Evolutionary conservation across 2,797 vertebrate species (phyloP), one percentile per base, ranked within the genome.

Genomic region (Pangasius mekongensis): DNA sequence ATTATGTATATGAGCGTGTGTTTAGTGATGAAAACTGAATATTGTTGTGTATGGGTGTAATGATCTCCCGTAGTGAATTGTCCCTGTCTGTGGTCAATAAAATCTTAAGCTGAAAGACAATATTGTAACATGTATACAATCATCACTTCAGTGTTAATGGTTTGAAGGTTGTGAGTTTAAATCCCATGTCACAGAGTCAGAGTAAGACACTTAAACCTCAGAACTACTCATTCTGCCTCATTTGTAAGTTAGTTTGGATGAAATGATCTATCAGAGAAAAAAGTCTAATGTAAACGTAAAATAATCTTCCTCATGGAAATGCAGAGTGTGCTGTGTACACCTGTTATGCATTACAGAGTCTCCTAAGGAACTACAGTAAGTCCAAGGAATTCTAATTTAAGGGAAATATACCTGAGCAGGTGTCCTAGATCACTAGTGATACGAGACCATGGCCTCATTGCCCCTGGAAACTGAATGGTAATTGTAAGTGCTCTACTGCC

Each of bases 401-500:
- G 11, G 11, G 11, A 49, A n/a, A 7, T n/a, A 11, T 80, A 56
- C 27, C 43, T 52, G 27, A 54, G n/a, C 52, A 56, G 30, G 54
- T 36, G 9, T 58, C 20, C 30, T 39, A 56, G 49, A 76, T 49
- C 1, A 49, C 24, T n/a, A 20, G 33, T 80, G 2, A 5, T n/a
- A 22, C 7, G 5, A 36, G 3, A 36, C 20, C 10, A 80, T 58
- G 52, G 18, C 9, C 4, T 80, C 58, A 39, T 20, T 78, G n/a
- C 2, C 49, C 3, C 14, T 54, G n/a, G 3, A 56, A 58, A 58
- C 20, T 24, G 9, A 58, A 54, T 54, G 49, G 16, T 33, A 62
- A 24, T 58, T 56, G 18, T 78, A 71, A 49, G 33, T 77, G 27
- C 71, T 83, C 6, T 67, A 58, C 54, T 78, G 88, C 88, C 88